phyloP scores from a whole-genome alignment of 2,113 vertebrate genomes.

The Potamarius usumacintae region DNA sequence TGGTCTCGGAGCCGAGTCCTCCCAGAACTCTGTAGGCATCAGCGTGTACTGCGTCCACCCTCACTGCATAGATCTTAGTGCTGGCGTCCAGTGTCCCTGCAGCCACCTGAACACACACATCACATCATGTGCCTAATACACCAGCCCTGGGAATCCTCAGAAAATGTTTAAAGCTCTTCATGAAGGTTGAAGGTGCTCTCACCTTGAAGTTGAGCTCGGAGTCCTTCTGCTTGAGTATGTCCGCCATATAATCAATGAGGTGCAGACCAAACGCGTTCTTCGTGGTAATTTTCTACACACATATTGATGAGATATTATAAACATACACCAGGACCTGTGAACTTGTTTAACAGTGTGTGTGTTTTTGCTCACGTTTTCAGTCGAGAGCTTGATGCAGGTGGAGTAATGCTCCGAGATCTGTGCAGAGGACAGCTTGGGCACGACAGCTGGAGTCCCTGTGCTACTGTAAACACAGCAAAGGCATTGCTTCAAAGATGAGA shows the following conservation, averaged over 20 bases:
- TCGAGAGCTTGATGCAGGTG: slow-evolving; percentile 91
- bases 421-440: slow-evolving; percentile 81
- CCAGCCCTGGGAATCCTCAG: background rate
- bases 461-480: slow-evolving; percentile 52
- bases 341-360: background rate
- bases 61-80: slow-evolving; percentile 90
- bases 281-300: slow-evolving; percentile 90
- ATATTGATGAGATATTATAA: background rate
- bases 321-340: too few relatives aligned
- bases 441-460: slow-evolving; percentile 72
- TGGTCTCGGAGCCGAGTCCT: slow-evolving; percentile 79
- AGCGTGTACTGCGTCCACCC: slow-evolving; percentile 88
- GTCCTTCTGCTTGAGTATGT: slow-evolving; percentile 89
- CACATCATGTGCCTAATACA: background rate
- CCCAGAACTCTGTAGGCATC: slow-evolving; percentile 88
- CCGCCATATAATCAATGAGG: slow-evolving; percentile 92
- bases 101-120: slow-evolving; percentile 75
- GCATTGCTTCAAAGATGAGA: background rate
- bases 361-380: slow-evolving; percentile 86
- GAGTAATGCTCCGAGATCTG: slow-evolving; percentile 94
- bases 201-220: slow-evolving; percentile 91
- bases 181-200: slow-evolving; percentile 14
- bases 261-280: slow-evolving; percentile 95
- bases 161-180: too few relatives aligned
- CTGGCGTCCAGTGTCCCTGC: slow-evolving; percentile 93